Base-by-base conservation (phyloP, 2,888 invertebrate species). In the Harpagoxenus sublaevis region DNA sequence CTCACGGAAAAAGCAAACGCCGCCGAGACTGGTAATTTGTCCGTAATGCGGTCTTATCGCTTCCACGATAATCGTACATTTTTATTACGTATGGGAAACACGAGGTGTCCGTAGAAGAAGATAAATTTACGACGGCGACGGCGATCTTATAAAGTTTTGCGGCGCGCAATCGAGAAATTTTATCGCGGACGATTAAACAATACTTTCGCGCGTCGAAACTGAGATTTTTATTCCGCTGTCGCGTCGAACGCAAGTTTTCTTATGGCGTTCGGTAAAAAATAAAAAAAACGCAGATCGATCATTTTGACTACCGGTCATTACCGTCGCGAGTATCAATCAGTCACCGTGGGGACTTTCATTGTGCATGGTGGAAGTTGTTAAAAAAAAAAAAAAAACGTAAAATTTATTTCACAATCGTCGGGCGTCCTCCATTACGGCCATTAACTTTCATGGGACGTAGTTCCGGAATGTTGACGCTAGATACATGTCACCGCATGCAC, bases 371-470 rank as follows among this genome's bases (percentile, higher is more conserved):
- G 62, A 68, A 83, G 75, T 63, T 79, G 83, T 73, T 71, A 79
- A 74, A 83, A 68, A 84, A 85, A 63, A 63, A 23, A 23, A 23
- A 23, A 66, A 31, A 62, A 45, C 57, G 78, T 60, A 78, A 89
- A 88, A 90, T 88, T 90, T 89, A 91, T 89, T 89, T 89, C 86
- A 88, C 91, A 88, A 86, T 88, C 83, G 83, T 82, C 73, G 39
- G 15, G 86, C 87, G 86, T 89, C 85, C 86, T 83, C 83, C 68
- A 86, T 84, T 83, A 86, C 84, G 84, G 84, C 71, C 89, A 89
- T 91, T 87, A 89, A 89, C 87, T 89, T 88, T 89, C 86, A 91
- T 84, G 87, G 84, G 74, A 82, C 84, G 35, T 55, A 62, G 71
- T 78, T 73, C 65, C 55, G 87, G 86, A 84, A 86, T 81, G 81